A percentile compares a stretch with the other conserved stretches of the same genome.
Evolutionary conservation across 2,797 vertebrate species (phyloP).

Genomic region (Pseudocheirus occidentalis): DNA sequence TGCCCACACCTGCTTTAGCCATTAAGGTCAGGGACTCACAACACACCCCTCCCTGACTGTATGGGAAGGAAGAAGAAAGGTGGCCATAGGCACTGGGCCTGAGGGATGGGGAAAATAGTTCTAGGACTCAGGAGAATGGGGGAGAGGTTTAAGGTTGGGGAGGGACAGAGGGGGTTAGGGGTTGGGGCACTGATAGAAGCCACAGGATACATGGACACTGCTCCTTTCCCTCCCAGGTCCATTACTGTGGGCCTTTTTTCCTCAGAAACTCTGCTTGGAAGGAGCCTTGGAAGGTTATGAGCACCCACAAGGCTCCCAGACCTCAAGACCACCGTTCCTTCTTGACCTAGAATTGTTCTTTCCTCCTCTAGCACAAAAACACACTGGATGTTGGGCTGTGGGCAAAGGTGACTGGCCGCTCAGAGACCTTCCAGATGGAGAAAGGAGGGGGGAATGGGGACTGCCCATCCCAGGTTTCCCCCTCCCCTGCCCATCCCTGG

Average conservation of each 20-base stretch:
- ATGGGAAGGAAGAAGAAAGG: neutral
- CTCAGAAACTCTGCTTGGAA: neutral
- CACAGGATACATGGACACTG: neutral
- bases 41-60: conserved; percentile 34
- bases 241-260: neutral
- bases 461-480: neutral
- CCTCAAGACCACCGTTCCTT: neutral
- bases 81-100: neutral
- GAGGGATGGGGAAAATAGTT: neutral
- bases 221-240: neutral
- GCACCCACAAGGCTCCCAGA: neutral
- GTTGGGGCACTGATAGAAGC: neutral
- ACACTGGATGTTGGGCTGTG: neutral
- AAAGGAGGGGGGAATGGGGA: neutral
- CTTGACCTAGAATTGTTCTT: neutral
- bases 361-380: neutral
- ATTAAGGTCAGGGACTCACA: conserved; percentile 65
- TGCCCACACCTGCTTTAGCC: conserved; percentile 82
- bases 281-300: neutral
- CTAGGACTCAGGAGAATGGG: neutral
- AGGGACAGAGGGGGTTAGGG: neutral
- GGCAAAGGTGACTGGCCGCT: neutral
- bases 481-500: neutral
- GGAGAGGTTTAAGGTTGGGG: neutral
- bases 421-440: neutral